A percentile compares a stretch with the other conserved stretches of the same genome.
phyloP scores from a whole-genome alignment of 2,113 vertebrate genomes.

The Scomber colias region DNA sequence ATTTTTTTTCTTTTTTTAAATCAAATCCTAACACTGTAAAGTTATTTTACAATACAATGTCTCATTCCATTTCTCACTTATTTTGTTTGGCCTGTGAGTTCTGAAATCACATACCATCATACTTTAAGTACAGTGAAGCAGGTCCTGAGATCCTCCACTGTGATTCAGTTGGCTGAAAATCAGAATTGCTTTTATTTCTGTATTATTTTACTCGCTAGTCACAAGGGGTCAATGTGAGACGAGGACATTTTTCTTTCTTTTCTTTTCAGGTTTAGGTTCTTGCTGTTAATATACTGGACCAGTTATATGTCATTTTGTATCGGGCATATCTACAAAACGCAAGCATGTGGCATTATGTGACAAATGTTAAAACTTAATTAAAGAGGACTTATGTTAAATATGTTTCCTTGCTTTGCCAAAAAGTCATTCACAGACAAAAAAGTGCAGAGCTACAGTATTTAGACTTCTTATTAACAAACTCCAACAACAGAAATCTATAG shows the following conservation, averaged over 20 bases:
- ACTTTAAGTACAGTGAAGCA: background rate
- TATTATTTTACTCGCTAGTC: background rate
- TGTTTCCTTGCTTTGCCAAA: background rate
- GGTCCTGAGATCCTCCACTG: background rate
- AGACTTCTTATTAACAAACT: background rate
- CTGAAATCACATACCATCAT: slow-evolving; percentile 1
- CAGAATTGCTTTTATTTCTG: background rate
- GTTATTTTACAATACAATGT: background rate
- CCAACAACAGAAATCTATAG: background rate
- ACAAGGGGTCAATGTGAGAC: too few relatives aligned
- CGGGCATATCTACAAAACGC: background rate
- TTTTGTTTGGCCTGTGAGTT: background rate
- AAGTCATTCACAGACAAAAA: too few relatives aligned
- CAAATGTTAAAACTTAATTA: background rate
- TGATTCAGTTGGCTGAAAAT: background rate
- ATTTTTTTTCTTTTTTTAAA: background rate
- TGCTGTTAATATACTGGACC: too few relatives aligned
- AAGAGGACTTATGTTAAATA: too few relatives aligned
- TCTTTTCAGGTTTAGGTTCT: background rate
- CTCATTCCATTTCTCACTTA: background rate
- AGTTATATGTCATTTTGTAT: background rate
- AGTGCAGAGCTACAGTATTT: too few relatives aligned
- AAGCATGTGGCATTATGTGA: background rate
- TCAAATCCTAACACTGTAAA: background rate
- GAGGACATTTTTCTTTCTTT: too few relatives aligned